These are phyloP conservation scores for Zapornia atra DNA, from an alignment of 2,113 vertebrate species.

Conservation along the genomic window DNA sequence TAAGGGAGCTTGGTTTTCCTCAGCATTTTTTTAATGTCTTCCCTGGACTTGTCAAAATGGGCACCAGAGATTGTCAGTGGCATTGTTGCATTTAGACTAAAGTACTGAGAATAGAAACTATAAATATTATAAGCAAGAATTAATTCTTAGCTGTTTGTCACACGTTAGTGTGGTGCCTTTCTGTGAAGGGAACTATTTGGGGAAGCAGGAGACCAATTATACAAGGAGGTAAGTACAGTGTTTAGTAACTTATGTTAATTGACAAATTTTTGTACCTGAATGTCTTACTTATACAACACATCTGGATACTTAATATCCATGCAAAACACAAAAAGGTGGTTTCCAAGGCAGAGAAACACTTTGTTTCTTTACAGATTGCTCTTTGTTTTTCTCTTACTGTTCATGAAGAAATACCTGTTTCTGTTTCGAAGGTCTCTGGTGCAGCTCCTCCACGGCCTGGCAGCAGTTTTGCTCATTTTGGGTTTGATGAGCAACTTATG, in stretches of 20 bases:
- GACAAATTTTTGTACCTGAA: background rate
- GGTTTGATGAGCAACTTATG: constrained; percentile 97
- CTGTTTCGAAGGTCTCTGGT: constrained; percentile 89
- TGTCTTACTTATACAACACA: background rate
- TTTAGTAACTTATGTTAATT: background rate
- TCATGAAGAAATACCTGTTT: background rate
- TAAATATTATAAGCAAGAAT: background rate
- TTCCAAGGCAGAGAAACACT: background rate
- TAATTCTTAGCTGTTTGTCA: background rate
- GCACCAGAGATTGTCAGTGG: background rate
- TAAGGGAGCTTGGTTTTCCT: background rate
- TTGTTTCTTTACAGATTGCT: background rate
- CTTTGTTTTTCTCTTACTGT: background rate
- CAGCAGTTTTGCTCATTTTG: constrained; percentile 97
- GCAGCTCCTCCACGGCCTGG: constrained; percentile 92
- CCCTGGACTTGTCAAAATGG: background rate
- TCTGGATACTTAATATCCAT: background rate
- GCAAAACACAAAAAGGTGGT: background rate
- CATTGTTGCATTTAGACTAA: background rate
- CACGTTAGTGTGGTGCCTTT: background rate
- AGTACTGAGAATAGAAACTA: background rate
- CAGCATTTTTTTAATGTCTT: background rate
- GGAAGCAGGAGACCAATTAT: background rate
- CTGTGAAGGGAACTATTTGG: background rate
- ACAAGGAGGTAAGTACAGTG: rapidly evolving